A percentile compares a stretch with the other conserved stretches of the same genome.
Evolutionary conservation across 2,797 vertebrate genomes (phyloP).

Genomic region (Phylloscopus collybita): DNA sequence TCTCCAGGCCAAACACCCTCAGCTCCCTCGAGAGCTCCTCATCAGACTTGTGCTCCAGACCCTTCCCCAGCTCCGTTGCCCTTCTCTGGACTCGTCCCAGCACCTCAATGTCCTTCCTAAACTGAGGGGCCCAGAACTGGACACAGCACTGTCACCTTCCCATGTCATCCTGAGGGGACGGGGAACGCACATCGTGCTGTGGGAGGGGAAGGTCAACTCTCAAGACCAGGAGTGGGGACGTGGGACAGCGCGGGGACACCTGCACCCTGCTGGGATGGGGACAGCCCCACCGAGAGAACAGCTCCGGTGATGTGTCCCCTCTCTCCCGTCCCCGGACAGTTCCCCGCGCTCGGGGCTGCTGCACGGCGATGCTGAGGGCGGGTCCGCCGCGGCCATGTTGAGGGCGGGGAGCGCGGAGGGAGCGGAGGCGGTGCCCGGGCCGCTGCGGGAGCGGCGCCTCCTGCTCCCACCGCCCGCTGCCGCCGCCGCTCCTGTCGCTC

Average conservation of each 20-base stretch:
- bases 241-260: background rate
- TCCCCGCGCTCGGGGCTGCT: no score
- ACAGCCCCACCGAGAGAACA: background rate
- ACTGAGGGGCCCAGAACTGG: background rate
- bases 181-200: rapidly evolving
- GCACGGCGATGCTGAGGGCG: background rate
- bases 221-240: no score
- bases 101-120: background rate
- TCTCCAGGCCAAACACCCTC: no score
- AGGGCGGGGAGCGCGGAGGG: slow-evolving; percentile 35
- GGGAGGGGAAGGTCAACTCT: background rate
- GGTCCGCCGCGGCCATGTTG: slow-evolving; percentile 40
- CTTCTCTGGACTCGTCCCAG: background rate
- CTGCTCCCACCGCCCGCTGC: background rate
- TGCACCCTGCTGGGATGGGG: background rate
- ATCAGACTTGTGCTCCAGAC: no score
- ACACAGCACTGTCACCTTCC: background rate
- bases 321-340: rapidly evolving
- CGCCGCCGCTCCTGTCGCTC: background rate
- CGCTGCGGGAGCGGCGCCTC: no score
- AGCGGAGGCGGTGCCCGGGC: no score
- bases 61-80: no score
- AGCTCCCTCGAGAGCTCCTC: no score
- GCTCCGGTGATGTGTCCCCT: rapidly evolving
- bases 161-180: no score